Evolutionary conservation across 2,888 invertebrate genomes (phyloP).

Genomic region (Pseudococcus viburni): DNA sequence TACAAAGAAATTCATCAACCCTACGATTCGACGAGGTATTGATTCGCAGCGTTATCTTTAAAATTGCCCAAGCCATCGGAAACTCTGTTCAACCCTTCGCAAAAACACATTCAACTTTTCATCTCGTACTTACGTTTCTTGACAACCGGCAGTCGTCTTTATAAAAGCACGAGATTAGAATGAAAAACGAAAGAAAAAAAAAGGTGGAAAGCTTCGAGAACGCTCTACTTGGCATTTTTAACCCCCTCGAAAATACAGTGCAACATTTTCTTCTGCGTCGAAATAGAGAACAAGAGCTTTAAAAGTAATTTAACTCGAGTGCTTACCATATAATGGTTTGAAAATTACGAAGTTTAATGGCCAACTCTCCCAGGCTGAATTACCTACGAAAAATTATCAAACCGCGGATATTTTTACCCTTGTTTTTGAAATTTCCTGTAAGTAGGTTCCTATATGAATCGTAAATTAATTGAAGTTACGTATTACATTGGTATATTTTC

Average conservation of each 20-base stretch:
- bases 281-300: conserved; percentile 46
- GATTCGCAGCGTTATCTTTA: conserved; percentile 13
- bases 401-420: background rate
- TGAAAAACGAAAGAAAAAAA: conserved; percentile 30
- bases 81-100: background rate
- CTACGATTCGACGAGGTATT: conserved; percentile 7
- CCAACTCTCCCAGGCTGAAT: background rate
- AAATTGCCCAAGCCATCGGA: conserved; percentile 8
- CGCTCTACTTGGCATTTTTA: background rate
- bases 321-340: conserved; percentile 42
- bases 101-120: conserved; percentile 30
- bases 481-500: background rate
- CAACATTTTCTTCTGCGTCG: background rate
- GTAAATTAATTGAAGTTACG: conserved; percentile 2
- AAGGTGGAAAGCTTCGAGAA: conserved; percentile 10
- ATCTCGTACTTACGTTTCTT: conserved; percentile 34
- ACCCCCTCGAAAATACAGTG: background rate
- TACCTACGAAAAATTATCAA: background rate
- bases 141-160: conserved; percentile 38
- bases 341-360: conserved; percentile 30
- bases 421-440: no score
- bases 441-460: background rate
- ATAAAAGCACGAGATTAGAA: conserved; percentile 40
- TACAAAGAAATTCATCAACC: conserved; percentile 14
- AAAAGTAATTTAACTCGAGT: conserved; percentile 41